These are phyloP conservation scores for Eupithecia subfuscata DNA, from an alignment of 2,888 invertebrate genomes.

Conservation along the genomic window DNA sequence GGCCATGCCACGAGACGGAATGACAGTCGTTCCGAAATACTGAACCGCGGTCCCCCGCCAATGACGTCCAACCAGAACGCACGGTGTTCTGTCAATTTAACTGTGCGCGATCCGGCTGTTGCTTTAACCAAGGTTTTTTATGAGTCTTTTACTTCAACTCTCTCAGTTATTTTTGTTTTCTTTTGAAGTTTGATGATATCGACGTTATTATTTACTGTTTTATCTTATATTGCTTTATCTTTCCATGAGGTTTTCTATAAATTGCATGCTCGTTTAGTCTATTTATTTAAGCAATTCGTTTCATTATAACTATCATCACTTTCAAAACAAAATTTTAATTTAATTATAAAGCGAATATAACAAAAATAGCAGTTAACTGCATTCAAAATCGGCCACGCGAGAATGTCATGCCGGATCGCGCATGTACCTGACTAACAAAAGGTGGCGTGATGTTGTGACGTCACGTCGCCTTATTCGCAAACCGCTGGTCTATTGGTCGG, in stretches of 20 bases:
- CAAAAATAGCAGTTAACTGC: conserved; percentile 17
- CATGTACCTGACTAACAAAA: conserved; percentile 74
- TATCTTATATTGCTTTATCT: background rate
- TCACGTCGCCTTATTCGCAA: conserved; percentile 78
- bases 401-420: conserved; percentile 72
- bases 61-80: conserved; percentile 65
- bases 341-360: background rate
- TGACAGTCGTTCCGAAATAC: conserved; percentile 54
- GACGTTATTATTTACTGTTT: background rate
- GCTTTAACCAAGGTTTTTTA: conserved; percentile 36
- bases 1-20: conserved; percentile 64
- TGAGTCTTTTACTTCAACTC: conserved; percentile 1
- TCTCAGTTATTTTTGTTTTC: background rate
- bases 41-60: conserved; percentile 61
- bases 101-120: conserved; percentile 67
- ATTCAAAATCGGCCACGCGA: conserved; percentile 45
- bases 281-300: background rate
- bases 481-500: conserved; percentile 67
- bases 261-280: background rate
- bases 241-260: background rate
- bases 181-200: background rate
- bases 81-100: conserved; percentile 70
- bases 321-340: background rate
- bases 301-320: background rate
- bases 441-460: conserved; percentile 83